Percentiles rank a stretch among this genome's conserved stretches.
Conservation (phyloP, 2,888 invertebrate species). For the Rhabditoides inermis region DNA sequence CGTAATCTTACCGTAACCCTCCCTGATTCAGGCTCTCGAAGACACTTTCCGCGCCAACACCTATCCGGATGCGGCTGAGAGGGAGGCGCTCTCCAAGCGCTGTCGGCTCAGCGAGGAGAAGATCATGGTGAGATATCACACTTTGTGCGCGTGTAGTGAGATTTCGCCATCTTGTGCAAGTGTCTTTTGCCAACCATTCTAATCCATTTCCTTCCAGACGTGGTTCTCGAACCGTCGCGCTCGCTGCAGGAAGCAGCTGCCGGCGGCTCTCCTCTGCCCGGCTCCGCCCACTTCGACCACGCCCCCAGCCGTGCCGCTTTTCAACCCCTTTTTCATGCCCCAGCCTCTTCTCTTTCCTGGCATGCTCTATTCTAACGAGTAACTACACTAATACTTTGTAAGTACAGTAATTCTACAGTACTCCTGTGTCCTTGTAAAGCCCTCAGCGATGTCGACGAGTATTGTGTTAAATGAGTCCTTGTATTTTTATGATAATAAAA, state of each 20-base stretch:
- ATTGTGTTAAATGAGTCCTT: no score
- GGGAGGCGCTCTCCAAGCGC: constrained; percentile 80
- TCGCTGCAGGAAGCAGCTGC: constrained; percentile 77
- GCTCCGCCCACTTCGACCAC: constrained; percentile 86
- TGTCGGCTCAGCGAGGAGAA: constrained; percentile 85
- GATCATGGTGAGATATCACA: constrained; percentile 66
- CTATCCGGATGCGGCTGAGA: constrained; percentile 86
- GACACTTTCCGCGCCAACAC: constrained; percentile 83
- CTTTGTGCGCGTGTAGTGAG: not conserved
- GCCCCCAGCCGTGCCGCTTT: constrained; percentile 56
- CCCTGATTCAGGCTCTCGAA: constrained; percentile 71
- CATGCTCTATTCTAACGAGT: no score
- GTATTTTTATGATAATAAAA: no score
- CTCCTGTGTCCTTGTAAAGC: no score
- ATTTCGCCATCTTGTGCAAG: not conserved
- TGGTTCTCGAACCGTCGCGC: constrained; percentile 97
- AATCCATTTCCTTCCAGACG: constrained; percentile 61
- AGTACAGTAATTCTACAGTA: no score
- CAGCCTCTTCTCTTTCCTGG: no score
- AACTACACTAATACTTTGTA: no score
- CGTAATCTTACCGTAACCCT: not conserved
- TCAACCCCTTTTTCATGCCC: no score
- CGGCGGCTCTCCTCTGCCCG: constrained; percentile 54
- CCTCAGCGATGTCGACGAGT: no score
- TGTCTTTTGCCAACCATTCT: not conserved